Evolutionary conservation across 2,888 invertebrate genomes (phyloP).

Genomic region (Bruchidius siliquastri): DNA sequence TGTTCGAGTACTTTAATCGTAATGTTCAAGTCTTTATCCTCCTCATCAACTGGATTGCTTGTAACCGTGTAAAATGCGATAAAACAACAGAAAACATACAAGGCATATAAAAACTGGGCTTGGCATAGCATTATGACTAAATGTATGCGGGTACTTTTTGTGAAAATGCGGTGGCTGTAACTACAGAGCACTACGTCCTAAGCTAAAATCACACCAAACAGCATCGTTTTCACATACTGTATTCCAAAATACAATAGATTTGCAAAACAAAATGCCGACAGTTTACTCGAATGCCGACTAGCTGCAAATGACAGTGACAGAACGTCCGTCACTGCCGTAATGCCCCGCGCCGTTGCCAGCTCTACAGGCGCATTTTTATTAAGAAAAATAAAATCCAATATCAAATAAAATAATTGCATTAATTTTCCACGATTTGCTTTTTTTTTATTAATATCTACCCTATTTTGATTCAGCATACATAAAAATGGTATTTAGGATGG

Average conservation of each 20-base stretch:
- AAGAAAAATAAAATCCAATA: neutral
- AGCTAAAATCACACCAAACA: conserved; percentile 25
- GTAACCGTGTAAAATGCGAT: conserved; percentile 29
- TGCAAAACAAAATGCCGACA: conserved; percentile 27
- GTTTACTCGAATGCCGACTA: conserved; percentile 30
- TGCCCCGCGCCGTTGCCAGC: neutral
- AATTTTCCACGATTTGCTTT: too few relatives aligned
- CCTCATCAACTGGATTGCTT: conserved; percentile 38
- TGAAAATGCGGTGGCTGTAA: conserved; percentile 3
- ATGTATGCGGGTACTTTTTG: conserved; percentile 14
- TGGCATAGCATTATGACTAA: conserved; percentile 47
- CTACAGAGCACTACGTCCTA: conserved; percentile 29
- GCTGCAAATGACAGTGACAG: conserved; percentile 14
- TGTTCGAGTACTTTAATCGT: conserved; percentile 42
- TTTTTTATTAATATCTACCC: too few relatives aligned
- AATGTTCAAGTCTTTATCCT: conserved; percentile 39
- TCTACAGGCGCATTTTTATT: neutral
- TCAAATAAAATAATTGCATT: too few relatives aligned
- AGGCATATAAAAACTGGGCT: conserved; percentile 43
- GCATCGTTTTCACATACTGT: conserved; percentile 31
- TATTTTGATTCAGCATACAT: too few relatives aligned
- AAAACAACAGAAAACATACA: conserved; percentile 36
- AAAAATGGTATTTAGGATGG: too few relatives aligned
- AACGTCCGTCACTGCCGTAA: neutral
- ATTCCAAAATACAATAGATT: conserved; percentile 30